Base-by-base conservation (phyloP, 2,888 invertebrate species). In the Melitaea athalia region DNA sequence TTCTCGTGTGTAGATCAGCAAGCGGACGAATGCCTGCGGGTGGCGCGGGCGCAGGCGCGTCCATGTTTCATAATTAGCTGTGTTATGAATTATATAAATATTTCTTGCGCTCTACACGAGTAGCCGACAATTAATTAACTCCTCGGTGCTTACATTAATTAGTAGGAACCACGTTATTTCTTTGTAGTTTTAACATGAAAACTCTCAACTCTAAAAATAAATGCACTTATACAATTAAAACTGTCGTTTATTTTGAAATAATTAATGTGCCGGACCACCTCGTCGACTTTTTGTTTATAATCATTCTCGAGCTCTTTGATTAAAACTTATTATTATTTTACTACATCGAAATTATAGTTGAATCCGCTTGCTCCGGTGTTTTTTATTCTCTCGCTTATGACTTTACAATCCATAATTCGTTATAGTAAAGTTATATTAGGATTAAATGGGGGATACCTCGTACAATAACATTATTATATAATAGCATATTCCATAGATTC, bases 21-120 rank as follows among this genome's bases (percentile, higher is more conserved):
- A 74, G 78, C 79, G 77, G 75, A 75, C 79, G 79, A 72, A 70
- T 71, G 75, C 85, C 89, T 79, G 89, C 91, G 91, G 91, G 91
- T 89, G 90, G 90, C 85, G 84, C 82, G 82, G 84, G 80, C 81
- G 77, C 78, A 78, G 79, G 80, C 84, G 84, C 85, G 84, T 78
- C 83, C 84, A 85, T 83, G 85, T 84, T 87, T 89, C 88, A 87
- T 87, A 89, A 89, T 88, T 89, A 90, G 87, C 83, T 79, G 81
- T 86, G 91, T 91, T 92, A 92, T 92, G 91, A 91, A 89, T 89
- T 90, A 85, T 86, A 92, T 92, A 89, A 91, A 91, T 92, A 87
- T 90, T 91, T 91, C 89, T 91, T 91, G 88, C 82, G 81, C 82
- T 78, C 82, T 83, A 78, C 85, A 81, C 82, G 84, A 81, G 84